Base-by-base conservation (phyloP, 2,888 invertebrate genomes). In the Pyrocoelia pectoralis region DNA sequence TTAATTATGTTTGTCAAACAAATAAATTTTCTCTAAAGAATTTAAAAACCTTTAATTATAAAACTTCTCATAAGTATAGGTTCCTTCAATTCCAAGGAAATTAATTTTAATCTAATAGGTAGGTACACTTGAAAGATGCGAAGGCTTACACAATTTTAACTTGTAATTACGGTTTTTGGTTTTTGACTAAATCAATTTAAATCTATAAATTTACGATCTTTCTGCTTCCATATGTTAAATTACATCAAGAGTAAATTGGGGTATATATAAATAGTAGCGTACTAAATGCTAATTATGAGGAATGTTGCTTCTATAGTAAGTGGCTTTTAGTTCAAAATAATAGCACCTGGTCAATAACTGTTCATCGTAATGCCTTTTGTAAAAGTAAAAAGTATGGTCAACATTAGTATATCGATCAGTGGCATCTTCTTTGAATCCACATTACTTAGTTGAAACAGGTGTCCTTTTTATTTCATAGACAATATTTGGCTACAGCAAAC, bases 391-490 rank as follows among this genome's bases (percentile, higher is more conserved):
- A 33, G 43, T 29, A 62, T 10, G 52, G 62, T 62, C 28, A 62
- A 62, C 57, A 57, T 53, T 57, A 29, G 53, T 48, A 58, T 58
- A 58, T 54, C 50, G 55, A 64, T 55, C 64, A 56, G 52, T 59
- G 56, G 56, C 63, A 62, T 68, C 41, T 69, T 69, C 67, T 56
- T 58, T 65, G 67, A 69, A 68, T 51, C 38, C 43, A 56, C 49
- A 51, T 54, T 33, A 56, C 56, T 62, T 56, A 69, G 69, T 69
- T 69, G 56, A 66, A 65, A 69, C 69, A 69, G 69, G 69, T 69
- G 69, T 60, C 56, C 51, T 56, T 55, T 57, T 64, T 64, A 59
- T 59, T 60, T 60, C 59, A 57, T 54, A 19, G 57, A 62, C 54
- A 63, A 64, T 64, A 64, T 64, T 64, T 64, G 59, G 40, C 40